A percentile compares a stretch with the other conserved stretches of the same genome.
Conservation (phyloP, 2,113 vertebrate genomes). For the Leptosomus discolor region DNA sequence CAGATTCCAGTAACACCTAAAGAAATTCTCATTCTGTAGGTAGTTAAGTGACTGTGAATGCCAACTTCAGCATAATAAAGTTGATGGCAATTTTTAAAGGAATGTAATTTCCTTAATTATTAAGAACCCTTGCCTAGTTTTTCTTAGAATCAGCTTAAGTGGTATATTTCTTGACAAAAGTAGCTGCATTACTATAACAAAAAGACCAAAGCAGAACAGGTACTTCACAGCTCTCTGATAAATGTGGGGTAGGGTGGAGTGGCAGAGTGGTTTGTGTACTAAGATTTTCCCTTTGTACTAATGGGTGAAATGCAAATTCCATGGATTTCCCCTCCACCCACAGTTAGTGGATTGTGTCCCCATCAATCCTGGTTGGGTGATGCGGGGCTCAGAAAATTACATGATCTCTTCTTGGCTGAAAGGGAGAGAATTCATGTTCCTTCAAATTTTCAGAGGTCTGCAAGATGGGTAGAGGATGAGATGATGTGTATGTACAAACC, state of each 20-base stretch:
- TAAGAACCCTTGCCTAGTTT: neutral
- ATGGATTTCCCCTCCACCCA: neutral
- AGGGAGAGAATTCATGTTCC: neutral
- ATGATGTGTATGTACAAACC: rapidly evolving
- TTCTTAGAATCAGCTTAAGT: neutral
- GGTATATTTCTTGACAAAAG: neutral
- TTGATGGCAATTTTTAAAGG: neutral
- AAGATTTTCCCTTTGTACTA: neutral
- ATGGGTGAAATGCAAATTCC: neutral
- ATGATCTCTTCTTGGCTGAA: neutral
- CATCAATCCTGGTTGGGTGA: neutral
- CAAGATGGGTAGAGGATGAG: neutral
- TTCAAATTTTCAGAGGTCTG: neutral
- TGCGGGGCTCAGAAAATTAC: neutral
- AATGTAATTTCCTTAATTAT: neutral
- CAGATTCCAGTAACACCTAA: neutral
- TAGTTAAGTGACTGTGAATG: neutral
- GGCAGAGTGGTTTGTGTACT: neutral
- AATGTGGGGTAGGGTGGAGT: neutral
- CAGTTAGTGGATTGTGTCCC: too few relatives aligned
- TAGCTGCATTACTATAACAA: neutral
- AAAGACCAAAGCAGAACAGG: neutral
- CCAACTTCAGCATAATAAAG: neutral
- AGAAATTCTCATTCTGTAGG: neutral
- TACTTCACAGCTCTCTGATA: neutral